Evolutionary conservation across 2,113 vertebrate species (phyloP).

Genomic region (Coryphaenoides rupestris): DNA sequence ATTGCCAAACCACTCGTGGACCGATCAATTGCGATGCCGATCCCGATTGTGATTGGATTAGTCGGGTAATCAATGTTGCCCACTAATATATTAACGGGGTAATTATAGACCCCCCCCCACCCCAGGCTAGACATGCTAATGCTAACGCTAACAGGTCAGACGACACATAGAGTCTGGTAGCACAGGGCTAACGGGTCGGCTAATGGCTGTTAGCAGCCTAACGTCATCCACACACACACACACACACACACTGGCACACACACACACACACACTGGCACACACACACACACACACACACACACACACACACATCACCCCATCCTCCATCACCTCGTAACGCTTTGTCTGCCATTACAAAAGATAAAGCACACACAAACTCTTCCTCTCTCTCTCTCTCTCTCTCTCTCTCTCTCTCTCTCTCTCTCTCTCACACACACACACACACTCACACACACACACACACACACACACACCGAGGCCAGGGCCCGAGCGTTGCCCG

Average conservation of each 20-base stretch:
- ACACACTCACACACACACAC: constrained; percentile 12
- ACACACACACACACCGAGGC: neutral
- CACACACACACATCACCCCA: neutral
- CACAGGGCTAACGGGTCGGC: neutral
- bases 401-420: constrained; percentile 2
- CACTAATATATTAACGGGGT: constrained; percentile 98
- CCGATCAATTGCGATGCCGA: constrained; percentile 83
- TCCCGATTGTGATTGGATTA: constrained; percentile 88
- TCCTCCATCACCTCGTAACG: constrained; percentile 15
- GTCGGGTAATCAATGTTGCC: constrained; percentile 87
- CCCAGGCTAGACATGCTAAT: neutral
- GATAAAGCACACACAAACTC: neutral
- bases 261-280: neutral
- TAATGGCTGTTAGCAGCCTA: neutral
- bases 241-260: neutral
- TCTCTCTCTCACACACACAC: constrained; percentile 7
- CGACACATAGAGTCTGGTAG: neutral
- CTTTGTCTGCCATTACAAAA: constrained; percentile 30
- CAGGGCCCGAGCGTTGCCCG: too few relatives aligned
- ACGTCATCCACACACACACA: neutral
- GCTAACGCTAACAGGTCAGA: neutral
- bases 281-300: neutral
- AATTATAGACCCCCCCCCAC: constrained; percentile 73
- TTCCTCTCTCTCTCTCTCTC: neutral
- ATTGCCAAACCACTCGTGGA: constrained; percentile 81